Evolutionary conservation across 2,888 invertebrate genomes (phyloP), one percentile per base, ranked within the genome.

Genomic region (Poecilus cupreus): DNA sequence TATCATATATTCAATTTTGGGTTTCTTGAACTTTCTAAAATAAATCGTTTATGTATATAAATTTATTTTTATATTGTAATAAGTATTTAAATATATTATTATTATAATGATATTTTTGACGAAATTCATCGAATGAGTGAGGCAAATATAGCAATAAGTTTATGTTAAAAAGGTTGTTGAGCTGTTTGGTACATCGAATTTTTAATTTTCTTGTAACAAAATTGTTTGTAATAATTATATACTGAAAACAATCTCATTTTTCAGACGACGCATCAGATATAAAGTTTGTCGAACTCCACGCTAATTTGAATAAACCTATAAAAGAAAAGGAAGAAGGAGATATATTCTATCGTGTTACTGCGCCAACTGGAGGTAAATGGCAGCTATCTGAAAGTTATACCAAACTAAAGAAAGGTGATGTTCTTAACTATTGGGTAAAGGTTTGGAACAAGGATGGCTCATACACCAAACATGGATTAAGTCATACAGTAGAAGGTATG

Each of bases 261-360:
- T 32, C 20, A 77, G 77, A 77, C 13, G 24, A 64, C 5, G 18
- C 32, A n/a, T 20, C 32, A 64, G 77, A 46, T 43, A 16, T 77
- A 3, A 32, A 64, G 13, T 60, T 77, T 13, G 6, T 43, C n/a
- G 77, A 77, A 64, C 64, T 77, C 49, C 60, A 60, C 24, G 77
- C 77, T 11, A 77, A 77, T 43, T 16, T 77, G 16, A 77, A 77
- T 16, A 39, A 77, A 43, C 64, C 22, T 20, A 77, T 77, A 18
- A 24, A n/a, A 39, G 22, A 60, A 60, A 77, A 77, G 0, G 77
- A 77, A 22, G 22, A 22, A 5, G 77, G 77, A 43, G 43, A 77
- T 13, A 77, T 77, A 24, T 77, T 77, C 13, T 46, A 22, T 24
- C 60, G 77, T 10, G 77, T 77, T 16, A 77, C 51, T 60, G 22